Base-by-base conservation (phyloP, 2,797 vertebrate genomes). In the Siniperca undulata region DNA sequence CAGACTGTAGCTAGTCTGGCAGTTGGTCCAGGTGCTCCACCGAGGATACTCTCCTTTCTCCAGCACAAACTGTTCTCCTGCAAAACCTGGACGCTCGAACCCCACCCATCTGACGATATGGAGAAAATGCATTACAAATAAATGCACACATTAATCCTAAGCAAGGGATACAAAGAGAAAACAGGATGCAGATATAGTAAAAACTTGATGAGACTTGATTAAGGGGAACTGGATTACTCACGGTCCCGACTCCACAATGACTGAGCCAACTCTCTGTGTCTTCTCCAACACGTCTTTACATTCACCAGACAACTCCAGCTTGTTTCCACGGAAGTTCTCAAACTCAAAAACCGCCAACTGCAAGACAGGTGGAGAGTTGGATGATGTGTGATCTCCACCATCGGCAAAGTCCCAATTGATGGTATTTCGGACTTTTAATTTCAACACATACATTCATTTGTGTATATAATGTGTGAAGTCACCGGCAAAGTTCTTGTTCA, bases 1-100 rank as follows among this genome's bases (percentile, higher is more conserved):
- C 70, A 94, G 79, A 62, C 0, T 88, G 95, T 96, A 96, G 8
- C 92, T 96, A 80, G 19, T 95, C 92, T 93, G 96, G 90, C 95
- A 97, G 93, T 95, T 98, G 90, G 97, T 97, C 97, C 97, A 98
- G 67, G 97, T 95, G 73, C 96, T 97, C 97, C 97, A 98, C 85
- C 96, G 95, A 0, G 97, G 97, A 89, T 97, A 98, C 67, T 97
- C 97, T 0, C 97, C 97, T 88, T 97, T 98, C 94, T 98, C 97
- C 87, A 99, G 90, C 76, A 98, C 95, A 13, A 97, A 98, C 93
- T 97, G 97, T 84, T 98, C 97, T 68, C 97, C 97, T 0, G 90
- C 81, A 24, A 95, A 98, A 74, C 69, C 95, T 75, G 95, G 95
- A 20, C 94, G 85, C 76, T 97, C 97, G 0, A 96, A 98, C 0